These are phyloP conservation scores for Eolophus roseicapilla DNA, from an alignment of 2,113 vertebrate species.

Conservation along the genomic window DNA sequence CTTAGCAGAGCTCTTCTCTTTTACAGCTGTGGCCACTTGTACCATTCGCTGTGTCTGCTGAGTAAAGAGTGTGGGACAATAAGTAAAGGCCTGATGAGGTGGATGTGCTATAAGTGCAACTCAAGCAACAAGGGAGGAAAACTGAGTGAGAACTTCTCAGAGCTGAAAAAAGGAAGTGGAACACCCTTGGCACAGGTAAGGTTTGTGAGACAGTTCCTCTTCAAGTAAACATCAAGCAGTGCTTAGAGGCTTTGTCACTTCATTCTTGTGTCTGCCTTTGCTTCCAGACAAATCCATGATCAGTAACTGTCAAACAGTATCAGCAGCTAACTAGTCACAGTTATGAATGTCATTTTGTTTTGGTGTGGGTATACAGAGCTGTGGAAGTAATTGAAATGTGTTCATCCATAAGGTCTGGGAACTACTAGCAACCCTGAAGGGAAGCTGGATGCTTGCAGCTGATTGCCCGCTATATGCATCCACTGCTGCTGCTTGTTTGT, in stretches of 20 bases:
- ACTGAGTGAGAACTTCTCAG: slow-evolving; percentile 64
- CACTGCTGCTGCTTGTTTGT: not conserved
- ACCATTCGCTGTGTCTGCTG: slow-evolving; percentile 92
- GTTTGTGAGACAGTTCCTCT: not conserved
- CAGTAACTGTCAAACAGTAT: not conserved
- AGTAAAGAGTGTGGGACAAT: slow-evolving; percentile 80
- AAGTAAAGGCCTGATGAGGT: slow-evolving; percentile 75
- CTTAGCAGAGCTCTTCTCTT: not conserved
- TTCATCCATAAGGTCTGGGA: not conserved
- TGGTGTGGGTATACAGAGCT: not conserved
- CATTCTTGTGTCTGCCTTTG: not conserved
- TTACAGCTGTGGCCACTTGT: slow-evolving; percentile 94
- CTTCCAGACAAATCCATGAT: not conserved
- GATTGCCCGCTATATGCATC: not conserved
- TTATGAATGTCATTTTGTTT: not conserved
- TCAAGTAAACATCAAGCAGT: not conserved
- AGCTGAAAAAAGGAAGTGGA: slow-evolving; percentile 69
- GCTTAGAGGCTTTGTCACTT: not conserved
- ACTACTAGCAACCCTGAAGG: not conserved
- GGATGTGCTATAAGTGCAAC: slow-evolving; percentile 94
- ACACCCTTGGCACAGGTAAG: slow-evolving; percentile 86
- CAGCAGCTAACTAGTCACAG: not conserved
- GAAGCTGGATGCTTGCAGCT: not conserved
- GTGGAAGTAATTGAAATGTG: not conserved
- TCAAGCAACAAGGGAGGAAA: slow-evolving; percentile 82